Base-by-base conservation (phyloP, 2,888 invertebrate genomes). In the Aleiodes alternator region DNA sequence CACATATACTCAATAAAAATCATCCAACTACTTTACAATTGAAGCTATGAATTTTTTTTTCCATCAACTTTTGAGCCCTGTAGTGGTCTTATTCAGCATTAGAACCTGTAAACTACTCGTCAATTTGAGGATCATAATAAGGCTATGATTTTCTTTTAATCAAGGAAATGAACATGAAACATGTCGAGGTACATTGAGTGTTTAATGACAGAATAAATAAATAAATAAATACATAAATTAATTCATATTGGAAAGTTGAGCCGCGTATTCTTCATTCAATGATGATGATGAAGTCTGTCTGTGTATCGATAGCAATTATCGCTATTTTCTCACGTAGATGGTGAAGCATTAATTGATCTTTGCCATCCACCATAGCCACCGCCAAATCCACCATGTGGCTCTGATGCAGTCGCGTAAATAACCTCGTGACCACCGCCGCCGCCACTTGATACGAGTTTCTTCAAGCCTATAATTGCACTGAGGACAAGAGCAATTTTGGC, bases 401-500 rank as follows among this genome's bases (percentile, higher is more conserved):
- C 88, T 4, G 90, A 87, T 23, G 89, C 88, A 1, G 91, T 90
- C 1, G 92, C 90, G 81, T 92, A 92, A 55, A 93, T 92, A 0
- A 93, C 90, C 79, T 90, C 92, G 76, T 92, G 92, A 12, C 91
- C 90, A 12, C 91, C 90, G 23, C 90, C 90, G 38, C 89, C 87
- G 50, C 92, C 91, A 11, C 90, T 87, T 9, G 91, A 90, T 55
- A 91, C 90, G 78, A 92, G 88, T 80, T 93, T 93, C 90, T 94
- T 94, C 84, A 94, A 87, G 73, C 93, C 92, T 82, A 93, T 92
- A 81, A 94, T 90, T 55, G 92, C 89, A 5, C 93, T 92, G 43
- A 94, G 84, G 69, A 93, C 87, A 29, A 94, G 86, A 0, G 94
- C 93, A 68, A 94, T 91, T 86, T 94, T 94, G 7, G 94, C 93